These are phyloP conservation scores for Eulithis testata DNA, from an alignment of 2,888 invertebrate species.

Conservation along the genomic window DNA sequence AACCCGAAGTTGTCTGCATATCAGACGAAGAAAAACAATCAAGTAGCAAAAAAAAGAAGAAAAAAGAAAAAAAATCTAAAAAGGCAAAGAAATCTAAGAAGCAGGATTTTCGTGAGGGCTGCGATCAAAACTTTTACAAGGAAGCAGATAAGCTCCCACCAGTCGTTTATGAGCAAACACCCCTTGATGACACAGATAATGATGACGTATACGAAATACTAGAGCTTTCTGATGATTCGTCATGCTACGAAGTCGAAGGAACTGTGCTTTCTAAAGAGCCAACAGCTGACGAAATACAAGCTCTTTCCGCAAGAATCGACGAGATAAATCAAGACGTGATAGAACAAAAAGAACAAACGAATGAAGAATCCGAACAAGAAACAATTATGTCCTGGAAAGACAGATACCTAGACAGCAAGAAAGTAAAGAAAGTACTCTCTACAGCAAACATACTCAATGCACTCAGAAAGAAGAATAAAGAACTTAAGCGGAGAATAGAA, in stretches of 20 bases:
- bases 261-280: slow-evolving; percentile 75
- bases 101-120: slow-evolving; percentile 68
- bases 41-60: slow-evolving; percentile 64
- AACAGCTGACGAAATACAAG: slow-evolving; percentile 73
- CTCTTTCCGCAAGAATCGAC: slow-evolving; percentile 77
- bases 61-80: slow-evolving; percentile 74
- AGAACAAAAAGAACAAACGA: slow-evolving; percentile 6
- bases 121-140: slow-evolving; percentile 68
- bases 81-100: slow-evolving; percentile 63
- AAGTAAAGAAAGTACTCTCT: slow-evolving; percentile 84
- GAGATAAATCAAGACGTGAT: slow-evolving; percentile 63
- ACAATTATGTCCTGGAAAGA: slow-evolving; percentile 82
- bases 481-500: slow-evolving; percentile 71
- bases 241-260: slow-evolving; percentile 68
- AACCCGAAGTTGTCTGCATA: slow-evolving; percentile 82
- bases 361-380: slow-evolving; percentile 25
- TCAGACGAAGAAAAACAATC: slow-evolving; percentile 72
- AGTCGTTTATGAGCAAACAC: neutral
- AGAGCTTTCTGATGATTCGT: slow-evolving; percentile 73
- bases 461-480: slow-evolving; percentile 84
- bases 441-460: slow-evolving; percentile 84
- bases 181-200: slow-evolving; percentile 32
- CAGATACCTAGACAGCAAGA: slow-evolving; percentile 84
- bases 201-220: slow-evolving; percentile 58
- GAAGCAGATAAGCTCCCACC: slow-evolving; percentile 34